phyloP scores from a whole-genome alignment of 2,113 vertebrate species.

The Seriola quinqueradiata region DNA sequence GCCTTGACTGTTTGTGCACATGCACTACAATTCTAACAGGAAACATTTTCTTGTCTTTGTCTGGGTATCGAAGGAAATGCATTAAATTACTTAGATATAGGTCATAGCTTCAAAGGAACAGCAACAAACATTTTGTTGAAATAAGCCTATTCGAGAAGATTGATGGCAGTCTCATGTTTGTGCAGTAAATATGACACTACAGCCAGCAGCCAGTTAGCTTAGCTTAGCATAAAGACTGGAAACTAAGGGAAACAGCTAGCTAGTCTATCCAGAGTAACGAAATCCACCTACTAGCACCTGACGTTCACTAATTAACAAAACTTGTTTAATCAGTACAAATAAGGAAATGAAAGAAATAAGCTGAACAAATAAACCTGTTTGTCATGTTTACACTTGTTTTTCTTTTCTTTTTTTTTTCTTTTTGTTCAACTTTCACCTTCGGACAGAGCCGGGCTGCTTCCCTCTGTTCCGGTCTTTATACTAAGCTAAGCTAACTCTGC shows the following conservation, averaged over 20 bases:
- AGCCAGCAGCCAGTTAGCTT: not conserved
- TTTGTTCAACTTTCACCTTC: too few relatives aligned
- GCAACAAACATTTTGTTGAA: not conserved
- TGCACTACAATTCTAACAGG: constrained; percentile 54
- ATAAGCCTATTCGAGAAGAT: not conserved
- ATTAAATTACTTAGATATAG: not conserved
- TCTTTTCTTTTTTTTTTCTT: too few relatives aligned
- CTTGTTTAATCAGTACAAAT: not conserved
- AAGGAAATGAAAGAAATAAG: not conserved
- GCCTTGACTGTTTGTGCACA: constrained; percentile 8
- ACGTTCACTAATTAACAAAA: not conserved
- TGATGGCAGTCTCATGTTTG: not conserved
- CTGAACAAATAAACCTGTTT: not conserved
- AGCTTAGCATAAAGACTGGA: not conserved
- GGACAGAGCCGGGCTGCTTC: too few relatives aligned
- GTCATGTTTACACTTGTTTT: not conserved
- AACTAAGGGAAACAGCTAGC: not conserved
- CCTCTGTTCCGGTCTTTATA: not conserved
- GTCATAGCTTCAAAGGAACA: not conserved
- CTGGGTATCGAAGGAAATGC: constrained; percentile 14
- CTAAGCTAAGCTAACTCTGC: not conserved
- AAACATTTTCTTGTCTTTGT: not conserved
- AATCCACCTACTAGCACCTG: not conserved
- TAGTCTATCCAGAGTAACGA: not conserved
- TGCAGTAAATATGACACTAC: not conserved